Conservation (phyloP, 2,113 vertebrate genomes). For the Puffinus mauretanicus region DNA sequence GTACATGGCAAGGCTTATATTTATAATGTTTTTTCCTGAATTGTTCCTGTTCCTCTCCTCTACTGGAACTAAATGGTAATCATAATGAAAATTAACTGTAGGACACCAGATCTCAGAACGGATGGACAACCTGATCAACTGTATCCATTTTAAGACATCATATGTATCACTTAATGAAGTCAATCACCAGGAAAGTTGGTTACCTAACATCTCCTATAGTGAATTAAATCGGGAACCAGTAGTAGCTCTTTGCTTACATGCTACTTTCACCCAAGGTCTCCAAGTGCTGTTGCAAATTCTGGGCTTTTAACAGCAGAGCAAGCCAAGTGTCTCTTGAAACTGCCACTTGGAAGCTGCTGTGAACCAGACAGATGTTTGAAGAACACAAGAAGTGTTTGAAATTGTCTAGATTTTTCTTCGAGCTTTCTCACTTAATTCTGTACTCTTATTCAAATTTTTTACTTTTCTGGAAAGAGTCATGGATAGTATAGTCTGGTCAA, state of each 20-base stretch:
- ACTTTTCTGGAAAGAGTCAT: not conserved
- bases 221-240: not conserved
- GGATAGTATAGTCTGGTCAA: not conserved
- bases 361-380: not conserved
- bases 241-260: not conserved
- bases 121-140: not conserved
- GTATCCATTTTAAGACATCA: not conserved
- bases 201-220: not conserved
- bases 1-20: not conserved
- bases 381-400: not conserved
- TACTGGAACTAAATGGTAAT: not conserved
- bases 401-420: not conserved
- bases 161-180: not conserved
- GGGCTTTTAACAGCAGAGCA: not conserved
- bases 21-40: not conserved
- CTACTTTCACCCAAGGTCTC: not conserved
- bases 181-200: not conserved
- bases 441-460: not conserved
- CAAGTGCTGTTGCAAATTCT: not conserved
- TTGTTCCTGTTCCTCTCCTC: not conserved
- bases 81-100: not conserved
- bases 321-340: not conserved
- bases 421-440: not conserved
- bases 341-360: not conserved
- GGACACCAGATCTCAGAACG: not conserved